Conservation (phyloP, 37 sponge, comb jelly and placozoan genomes). For the Chondrilla cf. caribensis region DNA sequence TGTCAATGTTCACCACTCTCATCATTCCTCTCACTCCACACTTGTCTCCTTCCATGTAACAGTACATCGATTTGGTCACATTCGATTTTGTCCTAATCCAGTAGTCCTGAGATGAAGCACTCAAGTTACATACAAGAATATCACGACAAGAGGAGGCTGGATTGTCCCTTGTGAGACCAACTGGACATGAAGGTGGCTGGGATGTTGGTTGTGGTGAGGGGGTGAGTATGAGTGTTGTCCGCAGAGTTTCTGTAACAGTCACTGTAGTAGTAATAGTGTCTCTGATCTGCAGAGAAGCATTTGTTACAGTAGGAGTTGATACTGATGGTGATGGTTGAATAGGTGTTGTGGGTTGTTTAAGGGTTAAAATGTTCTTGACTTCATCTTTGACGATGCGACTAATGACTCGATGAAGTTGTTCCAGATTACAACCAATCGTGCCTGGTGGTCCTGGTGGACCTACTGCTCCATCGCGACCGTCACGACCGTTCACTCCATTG, state of each 20-base stretch:
- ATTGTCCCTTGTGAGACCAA: not conserved
- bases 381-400: too few species aligned
- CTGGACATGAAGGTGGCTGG: not conserved
- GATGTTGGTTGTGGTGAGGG: not conserved
- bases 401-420: too few species aligned
- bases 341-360: too few species aligned
- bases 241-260: not conserved
- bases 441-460: not conserved
- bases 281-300: not conserved
- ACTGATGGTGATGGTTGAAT: too few species aligned
- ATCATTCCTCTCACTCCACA: constrained; percentile 1
- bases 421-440: not conserved
- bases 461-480: too few species aligned
- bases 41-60: not conserved
- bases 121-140: not conserved
- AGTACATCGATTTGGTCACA: not conserved
- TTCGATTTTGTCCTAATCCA: not conserved
- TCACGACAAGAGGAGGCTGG: not conserved
- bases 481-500: not conserved
- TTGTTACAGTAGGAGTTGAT: too few species aligned
- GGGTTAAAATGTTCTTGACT: too few species aligned
- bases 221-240: not conserved
- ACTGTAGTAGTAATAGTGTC: not conserved
- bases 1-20: constrained; percentile 7
- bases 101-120: not conserved